Conservation (phyloP, 2,797 vertebrate genomes). For the Intellagama lesueurii region DNA sequence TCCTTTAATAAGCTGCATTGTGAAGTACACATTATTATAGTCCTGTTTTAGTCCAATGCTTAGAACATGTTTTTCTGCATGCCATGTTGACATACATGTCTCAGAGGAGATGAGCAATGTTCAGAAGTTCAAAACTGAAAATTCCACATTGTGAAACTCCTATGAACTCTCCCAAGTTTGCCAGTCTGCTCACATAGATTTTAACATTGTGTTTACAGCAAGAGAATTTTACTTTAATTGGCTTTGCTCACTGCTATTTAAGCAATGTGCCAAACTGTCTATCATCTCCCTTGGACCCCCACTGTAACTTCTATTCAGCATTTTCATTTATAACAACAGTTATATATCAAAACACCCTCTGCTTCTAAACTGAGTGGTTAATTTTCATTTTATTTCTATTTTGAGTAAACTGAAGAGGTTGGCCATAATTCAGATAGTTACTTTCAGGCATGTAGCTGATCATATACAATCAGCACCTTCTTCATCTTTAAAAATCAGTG, state of each 20-base stretch:
- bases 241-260: constrained; percentile 72
- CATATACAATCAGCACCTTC: neutral
- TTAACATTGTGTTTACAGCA: constrained; percentile 57
- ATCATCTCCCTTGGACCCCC: constrained; percentile 66
- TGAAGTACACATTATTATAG: constrained; percentile 29
- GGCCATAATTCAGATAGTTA: neutral
- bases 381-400: neutral
- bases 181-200: constrained; percentile 64
- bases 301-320: constrained; percentile 46
- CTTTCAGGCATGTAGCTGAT: neutral
- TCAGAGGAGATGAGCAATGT: constrained; percentile 56
- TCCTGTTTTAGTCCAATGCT: constrained; percentile 18
- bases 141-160: constrained; percentile 47
- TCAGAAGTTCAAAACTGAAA: constrained; percentile 57
- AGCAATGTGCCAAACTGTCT: constrained; percentile 72
- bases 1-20: constrained; percentile 59
- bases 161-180: constrained; percentile 63
- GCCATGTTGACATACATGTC: constrained; percentile 16
- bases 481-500: neutral
- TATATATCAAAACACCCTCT: constrained; percentile 30
- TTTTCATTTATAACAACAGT: constrained; percentile 46
- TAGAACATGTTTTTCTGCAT: constrained; percentile 42
- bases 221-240: constrained; percentile 70
- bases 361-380: constrained; percentile 22
- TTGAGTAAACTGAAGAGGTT: neutral